Evolutionary conservation across 1,140 invertebrate genomes (phyloP), one percentile per base, ranked within the genome.

Genomic region (Theocolax elegans): DNA sequence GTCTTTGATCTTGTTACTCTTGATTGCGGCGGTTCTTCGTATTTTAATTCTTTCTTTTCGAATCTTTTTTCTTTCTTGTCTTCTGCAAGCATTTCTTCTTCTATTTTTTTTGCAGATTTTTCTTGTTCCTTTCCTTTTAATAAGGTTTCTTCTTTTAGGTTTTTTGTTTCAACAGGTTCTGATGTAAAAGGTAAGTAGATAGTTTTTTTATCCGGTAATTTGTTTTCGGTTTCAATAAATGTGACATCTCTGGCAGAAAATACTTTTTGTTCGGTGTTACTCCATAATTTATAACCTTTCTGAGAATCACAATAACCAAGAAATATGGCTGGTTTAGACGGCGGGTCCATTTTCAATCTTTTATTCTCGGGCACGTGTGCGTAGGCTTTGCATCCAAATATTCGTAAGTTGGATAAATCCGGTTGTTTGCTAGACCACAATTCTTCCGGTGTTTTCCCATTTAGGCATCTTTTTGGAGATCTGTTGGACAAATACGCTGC

Each of bases 371-470:
- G 42, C 15, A 46, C 13, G 4, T n/a, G 17, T 4, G 42, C 42
- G n/a, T 8, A 8, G 15, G 42, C 42, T 19, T 19, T 46, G n/a
- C 42, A 46, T 3, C 42, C 42, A 46, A 46, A 46, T 4, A 46
- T 15, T 4, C 42, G 42, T 46, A 46, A 46, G 17, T 46, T 6
- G 15, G 6, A n/a, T 19, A 46, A 46, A 46, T 35, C 31, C 4
- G 31, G 31, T 69, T 75, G 77, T 15, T 73, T 73, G 12, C 68
- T 75, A 53, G 53, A 69, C 77, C 76, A 84, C 25, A 73, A 21
- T 73, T 83, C 79, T 54, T 73, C 76, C 12, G 84, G 82, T 9
- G 76, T 78, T 53, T 49, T 70, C 29, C 76, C 76, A 8, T 67
- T 73, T 56, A 72, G 31, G 10, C 21, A 3, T 56, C 19, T 44